Percentiles rank a stretch among this genome's conserved stretches.
These are phyloP conservation scores for Embiotoca jacksoni DNA, from an alignment of 2,113 vertebrate genomes.

Conservation along the genomic window DNA sequence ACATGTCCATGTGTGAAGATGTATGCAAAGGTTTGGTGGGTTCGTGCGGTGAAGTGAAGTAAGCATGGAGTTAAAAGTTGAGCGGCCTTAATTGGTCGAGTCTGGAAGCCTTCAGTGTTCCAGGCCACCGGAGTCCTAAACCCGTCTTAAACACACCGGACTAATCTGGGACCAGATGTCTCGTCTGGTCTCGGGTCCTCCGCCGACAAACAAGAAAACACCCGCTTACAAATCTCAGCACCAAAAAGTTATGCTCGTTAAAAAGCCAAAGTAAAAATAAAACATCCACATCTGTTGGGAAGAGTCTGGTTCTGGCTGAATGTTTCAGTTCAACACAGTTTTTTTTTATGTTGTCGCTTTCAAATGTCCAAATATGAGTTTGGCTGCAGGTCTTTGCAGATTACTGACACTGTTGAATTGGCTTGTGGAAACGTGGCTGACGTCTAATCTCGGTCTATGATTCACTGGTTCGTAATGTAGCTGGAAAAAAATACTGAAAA, in stretches of 20 bases:
- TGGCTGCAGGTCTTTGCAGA: not conserved
- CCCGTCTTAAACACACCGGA: conserved; percentile 77
- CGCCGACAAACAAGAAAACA: conserved; percentile 52
- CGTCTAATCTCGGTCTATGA: too few relatives aligned
- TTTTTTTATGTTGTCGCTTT: not conserved
- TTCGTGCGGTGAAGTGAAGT: conserved; percentile 40
- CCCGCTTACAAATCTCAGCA: conserved; percentile 1
- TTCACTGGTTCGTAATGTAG: too few relatives aligned
- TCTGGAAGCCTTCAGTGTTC: conserved; percentile 78
- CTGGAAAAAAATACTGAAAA: too few relatives aligned
- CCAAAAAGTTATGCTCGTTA: too few relatives aligned
- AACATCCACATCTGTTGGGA: too few relatives aligned
- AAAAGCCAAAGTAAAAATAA: too few relatives aligned
- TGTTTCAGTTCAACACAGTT: too few relatives aligned
- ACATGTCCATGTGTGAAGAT: conserved; percentile 3
- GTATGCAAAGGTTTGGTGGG: conserved; percentile 10
- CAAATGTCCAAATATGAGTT: not conserved
- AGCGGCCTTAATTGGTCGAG: conserved; percentile 78
- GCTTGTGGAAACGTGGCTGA: not conserved
- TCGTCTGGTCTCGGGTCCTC: conserved; percentile 72
- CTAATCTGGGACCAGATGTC: conserved; percentile 83
- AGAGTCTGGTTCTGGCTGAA: not conserved
- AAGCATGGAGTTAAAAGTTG: conserved; percentile 63
- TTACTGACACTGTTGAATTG: not conserved
- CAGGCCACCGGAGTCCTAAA: conserved; percentile 80